Base-by-base conservation (phyloP, 2,113 vertebrate species). In the Tympanuchus pallidicinctus region DNA sequence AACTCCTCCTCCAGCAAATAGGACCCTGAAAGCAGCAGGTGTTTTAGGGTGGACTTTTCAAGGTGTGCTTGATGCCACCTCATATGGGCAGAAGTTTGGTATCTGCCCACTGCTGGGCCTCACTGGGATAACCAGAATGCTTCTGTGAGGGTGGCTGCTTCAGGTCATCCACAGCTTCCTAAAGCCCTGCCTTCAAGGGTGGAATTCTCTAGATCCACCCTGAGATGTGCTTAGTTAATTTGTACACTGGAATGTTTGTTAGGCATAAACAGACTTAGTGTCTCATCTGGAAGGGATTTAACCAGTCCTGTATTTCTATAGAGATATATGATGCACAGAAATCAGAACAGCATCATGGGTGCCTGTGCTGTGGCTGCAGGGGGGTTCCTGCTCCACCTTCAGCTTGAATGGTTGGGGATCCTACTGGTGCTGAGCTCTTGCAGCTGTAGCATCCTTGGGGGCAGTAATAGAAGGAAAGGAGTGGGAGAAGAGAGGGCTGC, bases 271-370 rank as follows among this genome's bases (percentile, higher is more conserved):
- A 60, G 57, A 11, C 19, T 45, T 24, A 30, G 30, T 1, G 24
- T 77, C 64, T 3, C 6, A 1, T 52, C 17, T 40, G 42, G 17
- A 61, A 59, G 36, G 18, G n/a, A 27, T 71, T 66, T 32, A 56
- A 36, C 20, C n/a, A 60, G 3, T 36, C 61, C 43, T 10, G 0
- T 38, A 5, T 84, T 83, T 67, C 70, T 86, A 18, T 18, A 17
- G 61, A 43, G 25, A 1, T 57, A 64, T 19, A 8, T 1, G 2
- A 2, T 0, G 0, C 9, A 36, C 79, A 81, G 65, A 15, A 25
- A 30, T 54, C 52, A 28, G 52, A 54, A 30, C 15, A 30, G 52
- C 27, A 17, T 54, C 15, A 17, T 30, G 16, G 27, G 52, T 54
- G 52, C 18, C 42, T 82, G 36, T 27, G 13, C 2, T 65, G 21